A percentile compares a stretch with the other conserved stretches of the same genome.
These are phyloP conservation scores for Lithophane leautieri DNA, from an alignment of 2,888 invertebrate species.

Conservation along the genomic window DNA sequence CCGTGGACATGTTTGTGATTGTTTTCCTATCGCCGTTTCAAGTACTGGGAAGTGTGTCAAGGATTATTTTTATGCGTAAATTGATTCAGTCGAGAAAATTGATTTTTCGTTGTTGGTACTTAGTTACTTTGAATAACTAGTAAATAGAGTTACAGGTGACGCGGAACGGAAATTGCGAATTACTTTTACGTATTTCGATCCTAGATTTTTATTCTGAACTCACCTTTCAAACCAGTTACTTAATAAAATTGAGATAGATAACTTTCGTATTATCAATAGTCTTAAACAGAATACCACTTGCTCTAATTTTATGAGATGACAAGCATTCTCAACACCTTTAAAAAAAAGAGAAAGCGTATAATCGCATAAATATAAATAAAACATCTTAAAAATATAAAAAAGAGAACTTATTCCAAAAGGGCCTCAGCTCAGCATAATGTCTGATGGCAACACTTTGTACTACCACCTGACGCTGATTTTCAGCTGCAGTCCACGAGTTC, in stretches of 20 bases:
- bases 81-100: constrained; percentile 48
- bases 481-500: background rate
- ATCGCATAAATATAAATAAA: background rate
- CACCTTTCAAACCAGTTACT: background rate
- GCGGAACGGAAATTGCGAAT: background rate
- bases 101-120: constrained; percentile 32
- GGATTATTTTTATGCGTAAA: constrained; percentile 54
- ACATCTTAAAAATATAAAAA: background rate
- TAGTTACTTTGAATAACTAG: constrained; percentile 1
- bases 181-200: background rate
- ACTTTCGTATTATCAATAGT: background rate
- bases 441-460: background rate
- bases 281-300: background rate
- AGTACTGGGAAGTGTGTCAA: constrained; percentile 52
- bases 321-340: too few species aligned
- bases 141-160: background rate
- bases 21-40: constrained; percentile 32
- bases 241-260: background rate
- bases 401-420: background rate
- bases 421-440: background rate
- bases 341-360: too few species aligned
- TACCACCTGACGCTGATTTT: background rate
- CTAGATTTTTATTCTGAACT: background rate
- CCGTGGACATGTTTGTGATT: constrained; percentile 46
- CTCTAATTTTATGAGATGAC: background rate